Percentiles rank a stretch among this genome's conserved stretches.
These are phyloP conservation scores for Corapipo altera DNA, from an alignment of 2,113 vertebrate genomes.

Conservation along the genomic window DNA sequence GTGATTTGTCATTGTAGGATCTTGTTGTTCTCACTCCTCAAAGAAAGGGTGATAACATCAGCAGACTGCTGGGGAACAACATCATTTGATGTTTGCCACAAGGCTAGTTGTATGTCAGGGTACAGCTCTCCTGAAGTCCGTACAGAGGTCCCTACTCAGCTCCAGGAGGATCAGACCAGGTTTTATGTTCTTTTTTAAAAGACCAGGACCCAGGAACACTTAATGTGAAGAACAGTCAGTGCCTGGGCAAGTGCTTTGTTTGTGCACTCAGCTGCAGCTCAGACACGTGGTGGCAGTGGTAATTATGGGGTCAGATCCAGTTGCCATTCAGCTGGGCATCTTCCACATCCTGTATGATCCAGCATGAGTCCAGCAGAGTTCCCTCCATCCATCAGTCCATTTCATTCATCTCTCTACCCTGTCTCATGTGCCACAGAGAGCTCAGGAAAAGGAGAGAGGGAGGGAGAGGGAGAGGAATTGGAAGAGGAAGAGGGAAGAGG, in stretches of 20 bases:
- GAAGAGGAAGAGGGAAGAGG: too few relatives aligned
- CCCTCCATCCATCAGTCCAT: background rate
- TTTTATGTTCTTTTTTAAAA: background rate
- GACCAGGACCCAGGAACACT: background rate
- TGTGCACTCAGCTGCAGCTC: background rate
- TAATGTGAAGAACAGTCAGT: background rate
- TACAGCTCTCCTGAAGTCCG: background rate
- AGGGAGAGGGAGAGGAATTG: background rate
- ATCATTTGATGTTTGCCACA: background rate
- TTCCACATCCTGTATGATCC: background rate
- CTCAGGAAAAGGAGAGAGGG: background rate
- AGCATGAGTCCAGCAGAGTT: fast-evolving
- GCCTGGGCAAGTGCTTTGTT: background rate
- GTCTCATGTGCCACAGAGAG: background rate
- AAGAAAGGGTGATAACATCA: background rate
- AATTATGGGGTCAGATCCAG: background rate
- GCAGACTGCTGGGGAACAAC: background rate
- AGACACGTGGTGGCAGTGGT: background rate
- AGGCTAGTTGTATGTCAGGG: background rate
- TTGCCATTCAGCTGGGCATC: background rate
- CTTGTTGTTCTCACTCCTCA: background rate
- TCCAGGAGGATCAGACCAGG: background rate
- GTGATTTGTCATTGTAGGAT: background rate
- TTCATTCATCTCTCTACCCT: background rate
- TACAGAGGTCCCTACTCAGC: background rate